Base-by-base conservation (phyloP, 2,888 invertebrate genomes). In the Nomada ferruginata region DNA sequence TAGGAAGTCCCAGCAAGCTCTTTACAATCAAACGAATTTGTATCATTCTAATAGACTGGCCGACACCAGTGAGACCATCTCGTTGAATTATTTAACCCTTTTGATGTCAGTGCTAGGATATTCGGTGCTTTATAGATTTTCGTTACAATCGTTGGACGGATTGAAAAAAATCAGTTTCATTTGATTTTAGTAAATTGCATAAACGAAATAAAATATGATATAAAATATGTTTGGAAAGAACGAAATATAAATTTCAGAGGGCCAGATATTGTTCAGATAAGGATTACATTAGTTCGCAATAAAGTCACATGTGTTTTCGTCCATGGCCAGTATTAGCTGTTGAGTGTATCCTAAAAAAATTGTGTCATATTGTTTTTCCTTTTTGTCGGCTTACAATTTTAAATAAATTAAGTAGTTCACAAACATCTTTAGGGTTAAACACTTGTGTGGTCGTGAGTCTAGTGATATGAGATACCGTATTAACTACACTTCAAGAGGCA, bases 31-130 rank as follows among this genome's bases (percentile, higher is more conserved):
- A 44, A 57, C 26, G 44, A 53, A 53, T 66, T 66, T 36, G 44
- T 42, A 69, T 26, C 57, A 42, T 36, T 15, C 57, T 26, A 47
- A 44, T 20, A 57, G 57, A 26, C 59, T n/a, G 44, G 26, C 47
- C 15, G n/a, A 10, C 26, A 69, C 52, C 66, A 20, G 36, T 36
- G 36, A 36, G 29, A 66, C 9, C 18, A 53, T 4, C 15, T 20
- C 59, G 15, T n/a, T 47, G 44, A 69, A 59, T 69, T 44, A 59
- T 47, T 44, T 47, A 57, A 59, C 57, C 44, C 57, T 42, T 69
- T 69, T 59, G 57, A 59, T 69, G 44, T 69, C 36, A 20, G 15
- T 15, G n/a, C 23, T 13, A 11, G 7, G 52, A 11, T 3, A 23
- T 13, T 9, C 13, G 18, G 29, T 20, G 20, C 44, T 44, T 63